Conservation (phyloP, 1,140 invertebrate species). For the Pomacea maculata region DNA sequence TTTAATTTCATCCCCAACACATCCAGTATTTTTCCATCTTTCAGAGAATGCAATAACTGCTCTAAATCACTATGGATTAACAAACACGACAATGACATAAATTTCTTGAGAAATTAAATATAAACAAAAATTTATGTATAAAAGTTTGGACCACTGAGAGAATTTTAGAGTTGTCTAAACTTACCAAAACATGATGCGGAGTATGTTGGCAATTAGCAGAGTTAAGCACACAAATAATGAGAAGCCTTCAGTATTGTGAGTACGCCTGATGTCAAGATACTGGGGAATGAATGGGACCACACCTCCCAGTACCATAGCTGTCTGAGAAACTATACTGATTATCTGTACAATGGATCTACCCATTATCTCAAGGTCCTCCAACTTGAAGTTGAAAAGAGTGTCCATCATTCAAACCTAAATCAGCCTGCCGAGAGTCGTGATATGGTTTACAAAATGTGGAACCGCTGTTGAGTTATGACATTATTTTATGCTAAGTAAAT, state of each 20-base stretch:
- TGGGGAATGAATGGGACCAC: slow-evolving; percentile 90
- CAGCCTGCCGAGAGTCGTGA: no score
- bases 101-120: background rate
- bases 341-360: slow-evolving; percentile 20
- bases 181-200: slow-evolving; percentile 98
- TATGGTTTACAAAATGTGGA: no score
- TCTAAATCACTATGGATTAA: background rate
- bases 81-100: slow-evolving; percentile 2
- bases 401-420: background rate
- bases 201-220: slow-evolving; percentile 92
- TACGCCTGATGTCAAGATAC: slow-evolving; percentile 89
- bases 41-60: background rate
- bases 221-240: slow-evolving; percentile 96
- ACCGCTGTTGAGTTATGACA: no score
- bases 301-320: slow-evolving; percentile 89
- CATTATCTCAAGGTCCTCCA: slow-evolving; percentile 25
- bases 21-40: no score
- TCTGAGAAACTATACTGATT: slow-evolving; percentile 29
- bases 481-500: no score
- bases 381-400: background rate
- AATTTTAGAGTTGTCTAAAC: no score
- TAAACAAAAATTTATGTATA: background rate
- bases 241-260: slow-evolving; percentile 92
- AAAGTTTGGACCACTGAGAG: no score
- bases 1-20: no score